These are phyloP conservation scores for Vultur gryphus DNA, from an alignment of 2,797 vertebrate species.

Conservation along the genomic window DNA sequence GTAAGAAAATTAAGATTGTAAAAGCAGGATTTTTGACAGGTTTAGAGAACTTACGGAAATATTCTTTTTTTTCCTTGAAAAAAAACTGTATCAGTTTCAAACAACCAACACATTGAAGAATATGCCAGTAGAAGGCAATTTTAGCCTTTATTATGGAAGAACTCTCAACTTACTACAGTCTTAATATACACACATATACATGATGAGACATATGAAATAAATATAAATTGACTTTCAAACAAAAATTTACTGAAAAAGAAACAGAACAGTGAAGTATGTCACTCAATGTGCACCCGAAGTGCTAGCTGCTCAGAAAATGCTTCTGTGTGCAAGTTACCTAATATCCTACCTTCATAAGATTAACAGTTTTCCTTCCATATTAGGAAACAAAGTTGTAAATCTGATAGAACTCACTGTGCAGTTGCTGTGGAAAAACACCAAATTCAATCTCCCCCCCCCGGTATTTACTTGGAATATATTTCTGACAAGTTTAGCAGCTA, in stretches of 20 bases:
- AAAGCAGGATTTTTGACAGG: background rate
- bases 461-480: background rate
- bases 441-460: background rate
- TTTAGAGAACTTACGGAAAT: background rate
- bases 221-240: background rate
- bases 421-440: background rate
- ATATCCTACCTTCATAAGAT: background rate
- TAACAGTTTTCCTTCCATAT: background rate
- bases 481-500: background rate
- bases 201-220: background rate
- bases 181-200: background rate
- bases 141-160: background rate
- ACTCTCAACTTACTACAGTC: background rate
- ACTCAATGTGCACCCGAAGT: accelerated
- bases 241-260: background rate
- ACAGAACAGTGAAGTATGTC: background rate
- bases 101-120: background rate
- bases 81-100: background rate
- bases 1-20: background rate
- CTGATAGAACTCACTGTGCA: background rate
- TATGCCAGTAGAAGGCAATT: background rate
- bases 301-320: background rate
- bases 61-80: background rate
- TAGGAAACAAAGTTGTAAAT: background rate
- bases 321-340: background rate